Base-by-base conservation (phyloP, 2,888 invertebrate genomes). In the Eristalis intricaria region DNA sequence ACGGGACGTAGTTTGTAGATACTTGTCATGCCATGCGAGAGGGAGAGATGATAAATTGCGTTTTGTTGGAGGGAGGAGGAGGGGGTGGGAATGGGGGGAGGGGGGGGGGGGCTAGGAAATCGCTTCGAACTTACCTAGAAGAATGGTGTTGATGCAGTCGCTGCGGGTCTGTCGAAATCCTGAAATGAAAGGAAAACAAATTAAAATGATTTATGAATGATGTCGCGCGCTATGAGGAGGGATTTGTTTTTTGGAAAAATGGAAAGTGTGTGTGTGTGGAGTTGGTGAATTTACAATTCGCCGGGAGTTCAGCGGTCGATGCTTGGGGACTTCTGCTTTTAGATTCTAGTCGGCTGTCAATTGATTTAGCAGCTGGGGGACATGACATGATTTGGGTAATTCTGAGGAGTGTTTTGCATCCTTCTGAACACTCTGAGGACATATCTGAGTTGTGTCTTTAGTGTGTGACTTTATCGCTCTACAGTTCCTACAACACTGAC, bases 1-100 rank as follows among this genome's bases (percentile, higher is more conserved):
- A 60, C 79, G 66, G 50, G 32, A 73, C 35, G 58, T 56, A 32
- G 60, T 79, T 60, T 29, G 56, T 23, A 65, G 60, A 58, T 58
- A 7, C 58, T 71, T 64, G 65, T 58, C 40, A 64, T 58, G 70
- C 32, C 43, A 19, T 32, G 23, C 35, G 35, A n/a, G 23, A 26
- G 35, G 11, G 23, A 26, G 26, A 26, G 38, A 60, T 26, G 60
- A 76, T 68, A 19, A 69, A 76, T 60, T 61, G 61, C 61, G 32
- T 68, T 61, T 65, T 43, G 7, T 1, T 19, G 4, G 32, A 23
- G n/a, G n/a, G n/a, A n/a, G n/a, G n/a, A n/a, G n/a, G n/a, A n/a
- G n/a, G n/a, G n/a, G n/a, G n/a, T n/a, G n/a, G n/a, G n/a, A n/a
- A n/a, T n/a, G n/a, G n/a, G n/a, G n/a, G n/a, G n/a, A n/a, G n/a